Conservation (phyloP, 2,888 invertebrate species). For the Nomada ruficornis region DNA sequence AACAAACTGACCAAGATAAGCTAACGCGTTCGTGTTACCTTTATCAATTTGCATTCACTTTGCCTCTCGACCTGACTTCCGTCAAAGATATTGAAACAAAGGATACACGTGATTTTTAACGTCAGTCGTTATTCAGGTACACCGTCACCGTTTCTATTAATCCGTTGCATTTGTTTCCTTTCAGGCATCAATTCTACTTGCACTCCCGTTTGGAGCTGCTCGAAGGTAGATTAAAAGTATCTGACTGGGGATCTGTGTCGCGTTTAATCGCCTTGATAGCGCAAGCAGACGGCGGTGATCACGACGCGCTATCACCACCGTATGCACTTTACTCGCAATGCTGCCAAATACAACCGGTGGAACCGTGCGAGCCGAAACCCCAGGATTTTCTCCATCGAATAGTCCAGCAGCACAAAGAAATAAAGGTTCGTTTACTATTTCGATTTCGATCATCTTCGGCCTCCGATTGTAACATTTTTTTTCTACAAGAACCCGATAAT, state of each 20-base stretch:
- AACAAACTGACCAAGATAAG: too few relatives aligned
- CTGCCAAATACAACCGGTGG: slow-evolving; percentile 86
- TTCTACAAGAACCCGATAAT: not conserved
- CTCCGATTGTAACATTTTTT: not conserved
- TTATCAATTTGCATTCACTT: too few relatives aligned
- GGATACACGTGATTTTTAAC: too few relatives aligned
- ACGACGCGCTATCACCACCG: slow-evolving; percentile 87
- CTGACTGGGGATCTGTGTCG: slow-evolving; percentile 89
- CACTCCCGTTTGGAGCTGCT: slow-evolving; percentile 92
- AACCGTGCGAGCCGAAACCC: slow-evolving; percentile 86
- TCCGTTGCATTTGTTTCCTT: too few relatives aligned
- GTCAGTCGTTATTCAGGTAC: too few relatives aligned
- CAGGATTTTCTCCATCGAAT: slow-evolving; percentile 88
- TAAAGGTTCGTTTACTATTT: slow-evolving; percentile 79
- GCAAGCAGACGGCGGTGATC: slow-evolving; percentile 90
- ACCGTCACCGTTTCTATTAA: too few relatives aligned
- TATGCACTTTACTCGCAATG: slow-evolving; percentile 88
- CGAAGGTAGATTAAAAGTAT: slow-evolving; percentile 90
- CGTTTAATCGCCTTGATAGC: slow-evolving; percentile 91
- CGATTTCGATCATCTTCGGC: not conserved
- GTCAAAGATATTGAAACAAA: too few relatives aligned
- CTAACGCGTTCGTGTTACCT: too few relatives aligned
- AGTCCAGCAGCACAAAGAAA: slow-evolving; percentile 88
- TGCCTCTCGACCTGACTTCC: too few relatives aligned
- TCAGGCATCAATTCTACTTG: slow-evolving; percentile 92